Evolutionary conservation across 2,113 vertebrate species (phyloP), one percentile per base, ranked within the genome.

Genomic region (Myotis lucifugus): DNA sequence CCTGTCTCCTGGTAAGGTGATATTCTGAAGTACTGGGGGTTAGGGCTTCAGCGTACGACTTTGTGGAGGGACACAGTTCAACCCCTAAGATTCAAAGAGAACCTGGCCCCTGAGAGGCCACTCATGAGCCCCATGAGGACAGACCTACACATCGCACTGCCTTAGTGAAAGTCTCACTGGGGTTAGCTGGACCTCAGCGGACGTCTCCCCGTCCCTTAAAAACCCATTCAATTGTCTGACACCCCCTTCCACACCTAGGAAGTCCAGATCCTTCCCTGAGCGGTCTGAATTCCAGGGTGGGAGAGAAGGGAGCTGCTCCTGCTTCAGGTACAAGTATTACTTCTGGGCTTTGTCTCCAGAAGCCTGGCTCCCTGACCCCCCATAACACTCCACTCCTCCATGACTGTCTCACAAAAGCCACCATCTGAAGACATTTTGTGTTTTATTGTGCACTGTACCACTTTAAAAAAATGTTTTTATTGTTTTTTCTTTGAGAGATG

Each of bases 131-230:
- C 56, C 27, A 27, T 11, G 12, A 56, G 69, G 23, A 54, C 15
- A 54, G n/a, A 67, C 12, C 25, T 46, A 29, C 0, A 8, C n/a
- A 23, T 15, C 64, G 61, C 0, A 8, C 52, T 23, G 32, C 6
- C 52, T 23, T 25, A 29, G 27, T 27, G 1, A 27, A 40, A 79
- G 9, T 14, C 46, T 79, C 42, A 5, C 27, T 54, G 56, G 34
- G 46, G 23, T 56, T 34, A 42, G 46, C 81, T 42, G n/a, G 81
- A 46, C 70, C 12, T 32, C 37, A 67, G 32, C 52, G 10, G 3
- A 32, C 15, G 18, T 50, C 73, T 70, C n/a, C 27, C 11, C 50
- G 73, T 11, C 52, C 42, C 42, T 72, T 34, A 19, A 21, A n/a
- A 72, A 61, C 54, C 79, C 79, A 17, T 27, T 78, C 61, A 25